Conservation (phyloP, 2,888 invertebrate genomes). For the Acanthosepion esculentum region DNA sequence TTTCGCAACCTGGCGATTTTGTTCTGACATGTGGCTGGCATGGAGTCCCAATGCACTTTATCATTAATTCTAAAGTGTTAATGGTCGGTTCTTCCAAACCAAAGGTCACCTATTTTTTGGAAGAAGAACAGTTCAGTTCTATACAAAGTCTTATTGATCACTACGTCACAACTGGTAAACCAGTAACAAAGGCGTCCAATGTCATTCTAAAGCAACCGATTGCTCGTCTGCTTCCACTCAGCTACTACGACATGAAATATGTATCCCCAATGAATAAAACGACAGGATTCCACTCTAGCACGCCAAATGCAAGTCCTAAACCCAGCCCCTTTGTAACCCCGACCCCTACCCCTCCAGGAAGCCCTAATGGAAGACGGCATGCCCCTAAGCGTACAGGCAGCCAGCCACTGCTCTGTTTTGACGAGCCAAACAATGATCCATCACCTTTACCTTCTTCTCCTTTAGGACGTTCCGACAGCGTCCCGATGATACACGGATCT, state of each 20-base stretch:
- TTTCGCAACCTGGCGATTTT: constrained; percentile 93
- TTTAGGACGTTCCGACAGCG: constrained; percentile 74
- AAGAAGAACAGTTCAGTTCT: constrained; percentile 93
- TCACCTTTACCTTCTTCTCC: constrained; percentile 51
- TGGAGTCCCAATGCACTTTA: constrained; percentile 89
- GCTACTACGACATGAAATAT: constrained; percentile 69
- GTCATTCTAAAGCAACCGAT: constrained; percentile 90
- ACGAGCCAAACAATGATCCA: constrained; percentile 52
- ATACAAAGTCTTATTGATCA: constrained; percentile 94
- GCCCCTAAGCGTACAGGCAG: constrained; percentile 66
- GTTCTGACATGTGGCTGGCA: constrained; percentile 92
- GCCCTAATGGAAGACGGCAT: constrained; percentile 58
- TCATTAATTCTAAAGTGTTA: constrained; percentile 82
- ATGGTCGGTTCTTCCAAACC: constrained; percentile 62
- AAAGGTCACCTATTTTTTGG: constrained; percentile 90
- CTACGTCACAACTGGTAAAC: constrained; percentile 91
- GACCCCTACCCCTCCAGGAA: constrained; percentile 59
- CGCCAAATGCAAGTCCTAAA: constrained; percentile 58
- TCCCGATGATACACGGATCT: constrained; percentile 70
- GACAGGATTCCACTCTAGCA: constrained; percentile 41
- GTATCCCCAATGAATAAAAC: constrained; percentile 51
- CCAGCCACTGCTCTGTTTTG: constrained; percentile 66
- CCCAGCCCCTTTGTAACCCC: constrained; percentile 59
- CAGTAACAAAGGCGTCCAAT: constrained; percentile 90
- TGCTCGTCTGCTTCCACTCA: constrained; percentile 80